A percentile compares a stretch with the other conserved stretches of the same genome.
phyloP scores from a whole-genome alignment of 2,113 vertebrate species.

The Halichoerus grypus region DNA sequence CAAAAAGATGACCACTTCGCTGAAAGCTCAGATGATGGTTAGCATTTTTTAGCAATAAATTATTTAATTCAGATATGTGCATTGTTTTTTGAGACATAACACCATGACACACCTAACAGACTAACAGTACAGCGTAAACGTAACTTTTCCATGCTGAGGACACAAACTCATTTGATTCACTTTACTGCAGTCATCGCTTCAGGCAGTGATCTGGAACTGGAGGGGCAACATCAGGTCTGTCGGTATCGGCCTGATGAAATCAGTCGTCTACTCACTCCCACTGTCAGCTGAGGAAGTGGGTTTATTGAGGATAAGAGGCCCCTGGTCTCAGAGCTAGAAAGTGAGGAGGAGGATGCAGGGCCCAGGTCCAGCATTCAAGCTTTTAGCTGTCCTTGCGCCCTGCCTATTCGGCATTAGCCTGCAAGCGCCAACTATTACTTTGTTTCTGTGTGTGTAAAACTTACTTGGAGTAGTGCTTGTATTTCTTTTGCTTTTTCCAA shows the following conservation, averaged over 20 bases:
- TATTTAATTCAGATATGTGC: neutral
- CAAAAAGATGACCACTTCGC: neutral
- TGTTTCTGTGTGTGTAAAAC: constrained; percentile 39
- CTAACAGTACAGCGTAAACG: neutral
- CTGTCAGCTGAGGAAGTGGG: neutral
- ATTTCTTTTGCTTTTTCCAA: constrained; percentile 80
- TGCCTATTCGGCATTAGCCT: rapidly evolving
- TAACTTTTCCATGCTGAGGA: neutral
- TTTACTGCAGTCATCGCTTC: neutral
- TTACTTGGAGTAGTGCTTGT: constrained; percentile 94
- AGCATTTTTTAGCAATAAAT: neutral
- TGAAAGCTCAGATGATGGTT: neutral
- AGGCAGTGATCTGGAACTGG: neutral
- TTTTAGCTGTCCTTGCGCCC: neutral
- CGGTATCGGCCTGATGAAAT: neutral
- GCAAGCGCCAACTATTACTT: neutral
- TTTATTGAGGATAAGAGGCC: neutral
- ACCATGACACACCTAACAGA: neutral
- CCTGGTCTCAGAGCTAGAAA: neutral
- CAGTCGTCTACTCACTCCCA: neutral
- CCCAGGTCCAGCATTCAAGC: neutral
- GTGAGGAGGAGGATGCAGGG: neutral
- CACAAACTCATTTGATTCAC: neutral
- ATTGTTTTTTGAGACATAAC: neutral
- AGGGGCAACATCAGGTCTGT: neutral